Conservation (phyloP, 2,113 vertebrate species). For the Octodon degus region DNA sequence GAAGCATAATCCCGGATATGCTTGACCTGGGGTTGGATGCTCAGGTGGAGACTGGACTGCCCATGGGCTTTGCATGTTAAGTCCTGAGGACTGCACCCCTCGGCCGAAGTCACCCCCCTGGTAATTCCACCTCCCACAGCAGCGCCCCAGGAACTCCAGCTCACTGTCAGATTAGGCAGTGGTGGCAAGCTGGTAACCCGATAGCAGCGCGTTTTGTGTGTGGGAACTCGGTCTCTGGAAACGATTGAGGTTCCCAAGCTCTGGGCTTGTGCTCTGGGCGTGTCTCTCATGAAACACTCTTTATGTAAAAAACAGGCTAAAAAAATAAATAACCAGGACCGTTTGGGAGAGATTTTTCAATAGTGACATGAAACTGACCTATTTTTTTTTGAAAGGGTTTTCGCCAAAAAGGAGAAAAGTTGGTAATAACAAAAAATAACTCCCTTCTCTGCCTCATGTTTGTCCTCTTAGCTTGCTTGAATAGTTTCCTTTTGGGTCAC, state of each 20-base stretch:
- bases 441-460: neutral
- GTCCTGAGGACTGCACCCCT: constrained; percentile 49
- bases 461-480: constrained; percentile 41
- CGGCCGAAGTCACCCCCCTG: constrained; percentile 65
- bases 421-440: constrained; percentile 51
- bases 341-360: constrained; percentile 73
- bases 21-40: neutral
- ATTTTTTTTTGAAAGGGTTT: constrained; percentile 47
- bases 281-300: constrained; percentile 73
- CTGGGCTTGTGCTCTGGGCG: constrained; percentile 76
- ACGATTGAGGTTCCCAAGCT: constrained; percentile 84
- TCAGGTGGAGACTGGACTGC: neutral
- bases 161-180: constrained; percentile 77
- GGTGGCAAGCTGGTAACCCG: constrained; percentile 82
- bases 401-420: constrained; percentile 49
- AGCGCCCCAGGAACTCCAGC: constrained; percentile 26
- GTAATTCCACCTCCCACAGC: constrained; percentile 69
- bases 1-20: neutral
- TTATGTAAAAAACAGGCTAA: constrained; percentile 70
- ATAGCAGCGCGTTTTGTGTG: constrained; percentile 81
- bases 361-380: constrained; percentile 46
- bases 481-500: constrained; percentile 16
- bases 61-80: neutral
- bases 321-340: constrained; percentile 35
- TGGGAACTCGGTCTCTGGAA: constrained; percentile 87